These are phyloP conservation scores for Rhabdornis inornatus DNA, from an alignment of 2,113 vertebrate species.

Conservation along the genomic window DNA sequence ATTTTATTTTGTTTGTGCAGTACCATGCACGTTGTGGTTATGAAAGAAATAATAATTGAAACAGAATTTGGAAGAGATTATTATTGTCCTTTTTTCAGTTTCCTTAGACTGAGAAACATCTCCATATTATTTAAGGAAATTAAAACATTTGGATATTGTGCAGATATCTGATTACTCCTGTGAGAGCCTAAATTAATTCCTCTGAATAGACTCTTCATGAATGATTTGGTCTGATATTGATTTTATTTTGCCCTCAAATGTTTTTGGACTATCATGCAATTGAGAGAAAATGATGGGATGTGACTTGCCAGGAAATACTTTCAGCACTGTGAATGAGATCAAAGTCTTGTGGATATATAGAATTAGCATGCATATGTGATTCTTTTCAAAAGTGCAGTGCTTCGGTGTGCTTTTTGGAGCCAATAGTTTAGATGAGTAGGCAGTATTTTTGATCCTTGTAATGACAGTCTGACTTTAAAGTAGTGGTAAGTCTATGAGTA, in stretches of 20 bases:
- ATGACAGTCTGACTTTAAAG: not conserved
- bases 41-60: slow-evolving; percentile 10
- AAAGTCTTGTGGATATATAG: not conserved
- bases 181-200: not conserved
- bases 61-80: not conserved
- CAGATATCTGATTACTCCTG: not conserved
- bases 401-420: not conserved
- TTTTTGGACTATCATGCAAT: not conserved
- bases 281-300: not conserved
- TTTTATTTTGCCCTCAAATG: not conserved
- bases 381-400: not conserved
- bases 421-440: not conserved
- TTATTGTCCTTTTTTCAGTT: not conserved
- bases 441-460: not conserved
- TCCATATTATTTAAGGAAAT: not conserved
- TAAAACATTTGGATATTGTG: not conserved
- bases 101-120: not conserved
- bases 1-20: not conserved
- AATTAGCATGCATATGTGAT: not conserved
- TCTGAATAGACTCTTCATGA: not conserved
- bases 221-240: not conserved
- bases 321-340: not conserved
- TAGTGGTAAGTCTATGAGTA: not conserved
- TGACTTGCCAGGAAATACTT: not conserved
- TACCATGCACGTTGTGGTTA: not conserved